These are phyloP conservation scores for Thecophora atra DNA, from an alignment of 2,888 invertebrate species.

Conservation along the genomic window DNA sequence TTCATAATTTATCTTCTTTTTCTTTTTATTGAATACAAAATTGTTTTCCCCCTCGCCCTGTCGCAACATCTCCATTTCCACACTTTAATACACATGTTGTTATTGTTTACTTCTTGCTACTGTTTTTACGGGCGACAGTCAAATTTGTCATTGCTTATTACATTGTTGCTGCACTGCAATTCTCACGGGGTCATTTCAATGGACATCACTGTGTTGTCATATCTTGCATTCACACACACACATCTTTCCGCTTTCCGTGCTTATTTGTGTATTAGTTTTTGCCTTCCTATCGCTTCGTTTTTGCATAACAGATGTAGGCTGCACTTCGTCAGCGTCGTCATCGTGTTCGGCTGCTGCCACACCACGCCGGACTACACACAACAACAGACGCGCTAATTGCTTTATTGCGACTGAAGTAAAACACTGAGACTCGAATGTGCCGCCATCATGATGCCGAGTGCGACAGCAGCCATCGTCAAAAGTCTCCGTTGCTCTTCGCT, in stretches of 20 bases:
- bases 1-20: too few relatives aligned
- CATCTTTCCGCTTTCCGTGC: not conserved
- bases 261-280: constrained; percentile 6
- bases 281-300: not conserved
- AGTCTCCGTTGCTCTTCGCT: not conserved
- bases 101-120: not conserved
- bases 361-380: too few relatives aligned
- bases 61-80: not conserved
- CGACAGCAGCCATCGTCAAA: too few relatives aligned
- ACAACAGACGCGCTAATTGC: too few relatives aligned
- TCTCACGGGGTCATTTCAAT: constrained; percentile 24
- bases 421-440: too few relatives aligned
- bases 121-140: not conserved
- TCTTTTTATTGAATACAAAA: too few relatives aligned
- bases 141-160: constrained; percentile 12
- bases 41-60: too few relatives aligned
- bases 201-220: not conserved
- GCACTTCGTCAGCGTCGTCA: too few relatives aligned
- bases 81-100: not conserved
- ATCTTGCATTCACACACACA: not conserved
- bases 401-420: too few relatives aligned
- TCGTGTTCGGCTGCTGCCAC: too few relatives aligned
- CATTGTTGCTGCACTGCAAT: not conserved
- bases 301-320: too few relatives aligned
- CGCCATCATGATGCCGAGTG: too few relatives aligned